phyloP scores from a whole-genome alignment of 2,113 vertebrate species.

The Colistium nudipinnis region DNA sequence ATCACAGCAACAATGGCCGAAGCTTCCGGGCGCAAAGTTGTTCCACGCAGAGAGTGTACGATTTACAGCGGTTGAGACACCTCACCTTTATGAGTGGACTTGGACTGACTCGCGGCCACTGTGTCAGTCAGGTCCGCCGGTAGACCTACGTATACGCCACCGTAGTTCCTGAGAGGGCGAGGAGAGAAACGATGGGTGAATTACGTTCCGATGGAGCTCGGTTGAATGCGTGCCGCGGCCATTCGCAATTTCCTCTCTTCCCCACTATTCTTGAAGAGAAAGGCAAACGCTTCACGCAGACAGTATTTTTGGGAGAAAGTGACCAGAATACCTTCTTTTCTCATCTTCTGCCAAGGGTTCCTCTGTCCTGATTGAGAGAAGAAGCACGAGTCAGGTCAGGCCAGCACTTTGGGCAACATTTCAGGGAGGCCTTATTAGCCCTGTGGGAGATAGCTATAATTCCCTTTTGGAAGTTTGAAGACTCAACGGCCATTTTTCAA shows the following conservation, averaged over 20 bases:
- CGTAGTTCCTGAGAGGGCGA: constrained; percentile 87
- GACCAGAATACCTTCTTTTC: constrained; percentile 86
- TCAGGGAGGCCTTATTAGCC: background rate
- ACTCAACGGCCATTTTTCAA: constrained; percentile 10
- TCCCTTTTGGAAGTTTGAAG: background rate
- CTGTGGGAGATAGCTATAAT: constrained; percentile 5
- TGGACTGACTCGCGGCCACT: constrained; percentile 86
- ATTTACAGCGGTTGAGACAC: background rate
- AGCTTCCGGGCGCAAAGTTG: background rate
- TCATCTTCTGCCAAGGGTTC: constrained; percentile 90
- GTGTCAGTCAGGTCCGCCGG: constrained; percentile 84
- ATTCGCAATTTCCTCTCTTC: too few relatives aligned
- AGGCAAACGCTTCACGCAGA: background rate
- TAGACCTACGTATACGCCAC: constrained; percentile 93
- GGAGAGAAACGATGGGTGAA: background rate
- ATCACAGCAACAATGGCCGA: background rate
- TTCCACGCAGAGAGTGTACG: background rate
- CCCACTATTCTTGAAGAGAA: background rate
- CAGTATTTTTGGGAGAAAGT: too few relatives aligned
- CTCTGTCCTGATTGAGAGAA: constrained; percentile 87
- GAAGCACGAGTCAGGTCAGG: constrained; percentile 59
- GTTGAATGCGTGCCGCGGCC: too few relatives aligned
- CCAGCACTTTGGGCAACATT: background rate
- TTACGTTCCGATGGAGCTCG: background rate
- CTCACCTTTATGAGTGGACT: constrained; percentile 88